Conservation (phyloP, 1,140 invertebrate genomes). For the Drosophila triauraria region DNA sequence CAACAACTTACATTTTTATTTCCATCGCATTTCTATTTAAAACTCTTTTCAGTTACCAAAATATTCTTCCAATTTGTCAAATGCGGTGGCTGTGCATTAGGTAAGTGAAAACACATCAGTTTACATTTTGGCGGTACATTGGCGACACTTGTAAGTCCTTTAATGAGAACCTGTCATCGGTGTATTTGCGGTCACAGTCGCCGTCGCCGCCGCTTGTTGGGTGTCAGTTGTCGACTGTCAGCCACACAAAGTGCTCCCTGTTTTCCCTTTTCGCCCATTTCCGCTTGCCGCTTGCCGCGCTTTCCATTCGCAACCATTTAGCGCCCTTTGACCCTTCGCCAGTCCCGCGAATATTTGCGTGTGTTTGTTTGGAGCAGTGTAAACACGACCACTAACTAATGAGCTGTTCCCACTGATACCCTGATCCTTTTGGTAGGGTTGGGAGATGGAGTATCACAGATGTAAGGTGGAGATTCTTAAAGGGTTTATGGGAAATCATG, state of each 20-base stretch:
- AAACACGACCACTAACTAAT: conserved; percentile 48
- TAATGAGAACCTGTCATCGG: conserved; percentile 46
- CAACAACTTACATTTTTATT: too few relatives aligned
- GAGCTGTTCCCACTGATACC: conserved; percentile 7
- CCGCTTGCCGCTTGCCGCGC: neutral
- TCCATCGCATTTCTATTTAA: neutral
- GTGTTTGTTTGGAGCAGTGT: conserved; percentile 15
- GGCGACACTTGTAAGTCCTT: conserved; percentile 45
- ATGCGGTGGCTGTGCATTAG: neutral
- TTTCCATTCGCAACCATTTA: conserved; percentile 6
- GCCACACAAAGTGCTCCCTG: conserved; percentile 20
- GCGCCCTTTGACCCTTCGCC: conserved; percentile 12
- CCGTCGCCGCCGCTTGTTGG: conserved; percentile 1
- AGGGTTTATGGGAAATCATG: neutral
- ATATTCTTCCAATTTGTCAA: neutral
- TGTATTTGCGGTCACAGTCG: conserved; percentile 38
- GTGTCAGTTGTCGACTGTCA: conserved; percentile 14
- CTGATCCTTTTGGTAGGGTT: neutral
- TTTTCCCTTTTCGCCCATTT: neutral
- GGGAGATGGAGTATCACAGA: neutral
- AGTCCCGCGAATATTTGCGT: conserved; percentile 1
- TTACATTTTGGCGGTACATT: conserved; percentile 21
- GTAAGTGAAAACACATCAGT: conserved; percentile 12
- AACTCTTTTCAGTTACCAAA: neutral
- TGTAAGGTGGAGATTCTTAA: neutral